A percentile compares a stretch with the other conserved stretches of the same genome.
Evolutionary conservation across 2,113 vertebrate species (phyloP).

Genomic region (Peromyscus polionotus): DNA sequence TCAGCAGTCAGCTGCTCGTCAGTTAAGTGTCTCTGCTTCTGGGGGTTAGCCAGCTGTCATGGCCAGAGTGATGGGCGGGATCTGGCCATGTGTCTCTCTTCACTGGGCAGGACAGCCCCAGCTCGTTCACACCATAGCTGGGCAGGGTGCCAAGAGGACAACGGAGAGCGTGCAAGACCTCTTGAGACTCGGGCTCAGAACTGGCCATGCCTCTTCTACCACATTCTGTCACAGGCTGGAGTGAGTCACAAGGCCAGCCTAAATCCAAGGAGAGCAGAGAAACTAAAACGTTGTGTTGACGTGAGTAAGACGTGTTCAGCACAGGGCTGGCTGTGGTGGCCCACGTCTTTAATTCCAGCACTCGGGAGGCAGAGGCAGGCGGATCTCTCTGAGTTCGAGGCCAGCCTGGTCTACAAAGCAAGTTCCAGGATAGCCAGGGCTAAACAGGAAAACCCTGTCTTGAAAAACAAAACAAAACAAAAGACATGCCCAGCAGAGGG

Average conservation of each 20-base stretch:
- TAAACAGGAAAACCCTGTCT: background rate
- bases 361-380: background rate
- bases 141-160: constrained; percentile 60
- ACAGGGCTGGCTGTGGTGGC: background rate
- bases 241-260: background rate
- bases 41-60: constrained; percentile 58
- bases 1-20: constrained; percentile 1
- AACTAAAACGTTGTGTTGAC: background rate
- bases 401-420: background rate
- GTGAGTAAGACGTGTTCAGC: background rate
- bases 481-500: background rate
- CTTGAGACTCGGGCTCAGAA: background rate
- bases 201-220: background rate
- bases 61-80: constrained; percentile 22
- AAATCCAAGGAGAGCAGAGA: background rate
- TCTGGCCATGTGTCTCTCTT: constrained; percentile 57
- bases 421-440: background rate
- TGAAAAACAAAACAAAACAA: background rate
- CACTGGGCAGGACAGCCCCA: constrained; percentile 23
- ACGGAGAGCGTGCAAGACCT: background rate
- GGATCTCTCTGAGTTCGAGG: background rate
- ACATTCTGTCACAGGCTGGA: background rate
- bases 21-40: constrained; percentile 61
- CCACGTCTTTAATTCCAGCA: background rate
- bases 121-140: constrained; percentile 67